Evolutionary conservation across 1,140 invertebrate genomes (phyloP).

Genomic region (Eupristina koningsbergeri): DNA sequence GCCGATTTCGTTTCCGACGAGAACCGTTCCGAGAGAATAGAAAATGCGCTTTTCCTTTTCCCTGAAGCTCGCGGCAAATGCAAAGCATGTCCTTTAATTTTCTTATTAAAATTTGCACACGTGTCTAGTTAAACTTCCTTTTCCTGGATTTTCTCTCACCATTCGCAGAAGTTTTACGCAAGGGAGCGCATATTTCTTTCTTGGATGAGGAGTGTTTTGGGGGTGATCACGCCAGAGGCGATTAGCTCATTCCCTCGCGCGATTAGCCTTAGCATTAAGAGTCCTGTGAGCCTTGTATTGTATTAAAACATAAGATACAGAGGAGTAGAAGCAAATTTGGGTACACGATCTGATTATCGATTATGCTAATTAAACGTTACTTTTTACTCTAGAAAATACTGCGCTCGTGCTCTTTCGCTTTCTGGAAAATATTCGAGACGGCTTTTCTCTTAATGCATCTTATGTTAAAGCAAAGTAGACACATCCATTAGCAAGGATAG

Average conservation of each 20-base stretch:
- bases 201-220: neutral
- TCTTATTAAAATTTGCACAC: conserved; percentile 48
- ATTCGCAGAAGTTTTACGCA: neutral
- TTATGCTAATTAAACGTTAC: neutral
- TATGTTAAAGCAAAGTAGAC: neutral
- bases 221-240: neutral
- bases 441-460: neutral
- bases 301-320: neutral
- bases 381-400: conserved; percentile 2
- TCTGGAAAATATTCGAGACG: neutral
- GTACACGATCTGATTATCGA: conserved; percentile 9
- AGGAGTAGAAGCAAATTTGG: neutral
- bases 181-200: conserved; percentile 10
- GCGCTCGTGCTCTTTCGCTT: neutral
- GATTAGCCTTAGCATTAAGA: conserved; percentile 26
- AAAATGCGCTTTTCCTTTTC: neutral
- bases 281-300: neutral
- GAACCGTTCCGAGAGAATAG: neutral
- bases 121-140: neutral
- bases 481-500: neutral
- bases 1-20: conserved; percentile 31
- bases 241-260: conserved; percentile 37
- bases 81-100: conserved; percentile 49
- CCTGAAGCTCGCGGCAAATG: neutral
- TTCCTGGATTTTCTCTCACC: conserved; percentile 6